Base-by-base conservation (phyloP, 1,140 invertebrate genomes). In the Octopus sinensis region DNA sequence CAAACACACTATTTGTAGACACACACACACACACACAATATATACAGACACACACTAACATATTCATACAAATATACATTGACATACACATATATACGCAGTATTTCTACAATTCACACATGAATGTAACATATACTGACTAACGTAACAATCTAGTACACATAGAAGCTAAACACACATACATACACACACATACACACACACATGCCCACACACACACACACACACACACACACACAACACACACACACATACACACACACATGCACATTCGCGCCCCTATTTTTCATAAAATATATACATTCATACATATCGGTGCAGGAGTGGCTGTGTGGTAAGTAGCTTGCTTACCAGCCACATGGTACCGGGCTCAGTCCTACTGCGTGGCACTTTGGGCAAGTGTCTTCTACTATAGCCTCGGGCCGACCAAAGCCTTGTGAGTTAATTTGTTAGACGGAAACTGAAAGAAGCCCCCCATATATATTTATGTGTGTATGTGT, bases 141-240 rank as follows among this genome's bases (percentile, higher is more conserved):
- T 53, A 23, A 13, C 23, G 12, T 53, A 51, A 62, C 12, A 71
- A 43, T n/a, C 43, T 23, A 30, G 52, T 17, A 56, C 17, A 52
- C 9, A n/a, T 12, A 51, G 5, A 23, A 76, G 6, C 12, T 71
- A 78, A 5, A 5, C 68, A 78, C 71, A 54, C 71, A 77, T 7
- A 23, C 68, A 81, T 4, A 53, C 62, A 76, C 6, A 23, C 80
- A 81, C 71, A 53, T 71, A 81, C 71, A 51, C 80, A 81, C 80
- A 51, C 80, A 81, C 62, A 54, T 68, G 76, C 80, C 51, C 80
- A 81, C 80, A 53, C 71, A 81, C 80, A 53, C 80, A 81, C 68
- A 76, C 80, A 81, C 71, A 76, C 51, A 78, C 73, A 1, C 71
- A 81, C 51, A 7, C 71, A 81, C 71, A 62, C 43, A 81, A 79